Base-by-base conservation (phyloP, 2,888 invertebrate genomes). In the Eurois occulta region DNA sequence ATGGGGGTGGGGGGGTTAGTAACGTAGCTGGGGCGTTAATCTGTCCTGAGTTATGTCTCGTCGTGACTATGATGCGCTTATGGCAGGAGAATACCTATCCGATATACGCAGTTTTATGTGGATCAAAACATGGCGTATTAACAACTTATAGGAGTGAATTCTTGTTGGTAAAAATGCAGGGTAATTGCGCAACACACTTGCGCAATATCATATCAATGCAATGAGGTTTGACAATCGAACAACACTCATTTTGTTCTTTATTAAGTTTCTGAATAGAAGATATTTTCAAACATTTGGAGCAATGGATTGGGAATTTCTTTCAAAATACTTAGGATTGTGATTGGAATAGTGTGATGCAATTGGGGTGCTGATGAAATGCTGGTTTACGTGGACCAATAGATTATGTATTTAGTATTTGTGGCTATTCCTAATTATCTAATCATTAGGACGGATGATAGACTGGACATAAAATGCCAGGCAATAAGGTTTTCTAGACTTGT, bases 21-120 rank as follows among this genome's bases (percentile, higher is more conserved):
- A 72, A 78, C 46, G 58, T 64, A 43, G 58, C 65, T 73, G 64
- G 73, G 70, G 71, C 77, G 70, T 48, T 87, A 84, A 79, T 85
- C 66, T 65, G 41, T 38, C 28, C 28, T 75, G 75, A 86, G 75
- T 81, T 77, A 72, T 78, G 62, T 67, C 13, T 43, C 11, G 46
- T 43, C 11, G 46, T 66, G 66, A 60, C 18, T 64, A 24, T 64
- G 71, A 74, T 76, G 71, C 66, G 21, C 0, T 71, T 73, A 58
- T 64, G 68, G 38, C 38, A 72, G 41, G 35, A 18, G 5, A 28
- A 16, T 28, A n/a, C n/a, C n/a, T 55, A 55, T 5, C 4, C n/a
- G 4, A 55, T 55, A n/a, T 13, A 2, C n/a, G 55, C n/a, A 13
- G 5, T 55, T 55, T 11, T n/a, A 52, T 24, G 52, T 24, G 24